Evolutionary conservation across 2,797 vertebrate genomes (phyloP).

Genomic region (Peromyscus nudipes): DNA sequence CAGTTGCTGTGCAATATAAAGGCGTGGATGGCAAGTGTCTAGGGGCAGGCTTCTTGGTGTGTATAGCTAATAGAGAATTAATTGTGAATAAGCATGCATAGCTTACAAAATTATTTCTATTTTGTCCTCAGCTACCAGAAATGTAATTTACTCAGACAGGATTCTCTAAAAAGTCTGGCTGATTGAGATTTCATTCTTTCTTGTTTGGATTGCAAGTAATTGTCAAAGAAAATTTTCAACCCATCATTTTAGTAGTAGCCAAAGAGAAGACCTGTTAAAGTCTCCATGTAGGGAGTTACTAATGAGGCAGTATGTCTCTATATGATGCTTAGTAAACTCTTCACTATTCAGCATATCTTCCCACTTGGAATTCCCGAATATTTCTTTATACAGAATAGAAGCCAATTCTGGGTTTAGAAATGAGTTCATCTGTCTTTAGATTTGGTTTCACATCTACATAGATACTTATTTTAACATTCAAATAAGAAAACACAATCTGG

Average conservation of each 20-base stretch:
- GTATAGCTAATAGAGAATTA: conserved; percentile 34
- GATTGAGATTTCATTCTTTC: conserved; percentile 49
- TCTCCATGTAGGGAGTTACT: conserved; percentile 16
- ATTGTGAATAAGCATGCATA: conserved; percentile 18
- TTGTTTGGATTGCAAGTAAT: conserved; percentile 42
- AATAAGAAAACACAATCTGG: conserved; percentile 8
- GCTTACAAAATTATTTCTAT: conserved; percentile 44
- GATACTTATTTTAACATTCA: conserved; percentile 48
- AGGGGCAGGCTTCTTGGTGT: not conserved
- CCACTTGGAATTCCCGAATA: conserved; percentile 57
- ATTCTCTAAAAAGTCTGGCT: conserved; percentile 47
- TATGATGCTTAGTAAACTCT: conserved; percentile 68
- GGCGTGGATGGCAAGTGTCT: not conserved
- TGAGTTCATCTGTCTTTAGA: not conserved
- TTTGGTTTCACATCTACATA: not conserved
- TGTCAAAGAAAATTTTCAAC: conserved; percentile 46
- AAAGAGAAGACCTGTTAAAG: conserved; percentile 28
- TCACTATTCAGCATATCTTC: conserved; percentile 66
- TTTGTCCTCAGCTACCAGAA: conserved; percentile 33
- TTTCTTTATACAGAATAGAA: conserved; percentile 60
- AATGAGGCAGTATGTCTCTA: conserved; percentile 46
- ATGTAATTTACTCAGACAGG: conserved; percentile 21
- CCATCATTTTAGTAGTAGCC: conserved; percentile 9
- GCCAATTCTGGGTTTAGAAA: conserved; percentile 57
- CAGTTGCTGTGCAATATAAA: not conserved